Conservation (phyloP, 2,888 invertebrate species). For the Scaptomyza parva region DNA sequence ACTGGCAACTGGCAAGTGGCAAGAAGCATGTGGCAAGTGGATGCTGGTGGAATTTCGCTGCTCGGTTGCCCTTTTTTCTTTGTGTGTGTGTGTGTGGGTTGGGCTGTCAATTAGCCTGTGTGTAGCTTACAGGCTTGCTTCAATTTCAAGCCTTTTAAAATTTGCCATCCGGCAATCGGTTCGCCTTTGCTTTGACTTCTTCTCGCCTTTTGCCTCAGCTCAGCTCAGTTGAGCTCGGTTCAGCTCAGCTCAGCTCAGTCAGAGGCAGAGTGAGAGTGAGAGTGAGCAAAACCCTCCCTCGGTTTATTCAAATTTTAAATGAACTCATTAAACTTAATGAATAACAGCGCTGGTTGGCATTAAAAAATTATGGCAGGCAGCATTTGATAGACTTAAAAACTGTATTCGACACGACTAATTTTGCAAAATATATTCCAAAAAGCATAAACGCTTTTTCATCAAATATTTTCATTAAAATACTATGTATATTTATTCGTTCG, state of each 20-base stretch:
- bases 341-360: slow-evolving; percentile 57
- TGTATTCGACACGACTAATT: slow-evolving; percentile 20
- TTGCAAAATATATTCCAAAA: slow-evolving; percentile 7
- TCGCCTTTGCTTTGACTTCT: slow-evolving; percentile 12
- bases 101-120: slow-evolving; percentile 60
- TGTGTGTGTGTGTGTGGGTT: background rate
- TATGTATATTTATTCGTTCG: too few relatives aligned
- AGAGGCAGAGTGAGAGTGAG: too few relatives aligned
- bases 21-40: too few relatives aligned
- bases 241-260: background rate
- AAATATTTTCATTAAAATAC: too few relatives aligned
- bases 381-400: slow-evolving; percentile 63
- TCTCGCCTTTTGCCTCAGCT: background rate
- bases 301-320: slow-evolving; percentile 51
- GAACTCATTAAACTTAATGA: slow-evolving; percentile 76
- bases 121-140: slow-evolving; percentile 62
- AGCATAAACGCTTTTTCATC: background rate
- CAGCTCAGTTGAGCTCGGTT: too few relatives aligned
- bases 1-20: too few relatives aligned
- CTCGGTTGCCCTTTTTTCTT: background rate
- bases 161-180: slow-evolving; percentile 59
- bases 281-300: too few relatives aligned
- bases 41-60: background rate
- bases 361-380: slow-evolving; percentile 43
- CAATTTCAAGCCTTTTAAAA: slow-evolving; percentile 70